A percentile compares a stretch with the other conserved stretches of the same genome.
Evolutionary conservation across 2,113 vertebrate species (phyloP).

Genomic region (Psettodes erumei): DNA sequence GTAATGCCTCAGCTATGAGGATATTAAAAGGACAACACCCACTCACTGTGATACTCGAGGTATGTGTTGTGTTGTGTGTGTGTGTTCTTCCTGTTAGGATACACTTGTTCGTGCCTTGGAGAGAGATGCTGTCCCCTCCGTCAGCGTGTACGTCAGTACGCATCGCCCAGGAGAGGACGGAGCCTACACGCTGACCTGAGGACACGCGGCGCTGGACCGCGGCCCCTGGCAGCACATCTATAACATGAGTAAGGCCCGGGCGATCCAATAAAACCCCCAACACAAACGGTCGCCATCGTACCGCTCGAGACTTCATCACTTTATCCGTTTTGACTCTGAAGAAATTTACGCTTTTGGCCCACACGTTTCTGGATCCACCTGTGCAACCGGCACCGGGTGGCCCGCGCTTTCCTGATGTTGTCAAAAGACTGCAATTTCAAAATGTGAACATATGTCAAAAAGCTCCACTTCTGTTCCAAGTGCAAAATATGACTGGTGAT

Average conservation of each 20-base stretch:
- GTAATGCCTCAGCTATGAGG: not conserved
- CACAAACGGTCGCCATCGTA: too few relatives aligned
- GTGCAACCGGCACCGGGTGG: too few relatives aligned
- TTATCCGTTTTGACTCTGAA: too few relatives aligned
- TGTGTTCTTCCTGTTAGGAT: constrained; percentile 38
- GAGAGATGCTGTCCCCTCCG: constrained; percentile 69
- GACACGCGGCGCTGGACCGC: constrained; percentile 86
- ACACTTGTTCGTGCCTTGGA: constrained; percentile 69
- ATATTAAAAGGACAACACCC: not conserved
- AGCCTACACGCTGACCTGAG: constrained; percentile 78
- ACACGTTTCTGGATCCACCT: too few relatives aligned
- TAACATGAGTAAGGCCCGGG: constrained; percentile 86
- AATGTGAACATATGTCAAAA: too few relatives aligned
- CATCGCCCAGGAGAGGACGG: constrained; percentile 79
- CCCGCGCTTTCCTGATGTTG: too few relatives aligned
- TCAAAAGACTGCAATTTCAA: too few relatives aligned
- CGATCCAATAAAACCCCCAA: too few relatives aligned
- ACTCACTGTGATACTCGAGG: not conserved
- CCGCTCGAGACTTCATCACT: too few relatives aligned
- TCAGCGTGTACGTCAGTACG: constrained; percentile 84
- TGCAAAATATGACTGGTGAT: too few relatives aligned
- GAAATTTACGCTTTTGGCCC: too few relatives aligned
- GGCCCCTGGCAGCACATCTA: constrained; percentile 90
- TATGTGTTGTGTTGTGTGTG: not conserved
- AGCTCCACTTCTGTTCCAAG: too few relatives aligned